Base-by-base conservation (phyloP, 92 coral and sea anemone genomes). In the Chrysogorgia sp. region DNA sequence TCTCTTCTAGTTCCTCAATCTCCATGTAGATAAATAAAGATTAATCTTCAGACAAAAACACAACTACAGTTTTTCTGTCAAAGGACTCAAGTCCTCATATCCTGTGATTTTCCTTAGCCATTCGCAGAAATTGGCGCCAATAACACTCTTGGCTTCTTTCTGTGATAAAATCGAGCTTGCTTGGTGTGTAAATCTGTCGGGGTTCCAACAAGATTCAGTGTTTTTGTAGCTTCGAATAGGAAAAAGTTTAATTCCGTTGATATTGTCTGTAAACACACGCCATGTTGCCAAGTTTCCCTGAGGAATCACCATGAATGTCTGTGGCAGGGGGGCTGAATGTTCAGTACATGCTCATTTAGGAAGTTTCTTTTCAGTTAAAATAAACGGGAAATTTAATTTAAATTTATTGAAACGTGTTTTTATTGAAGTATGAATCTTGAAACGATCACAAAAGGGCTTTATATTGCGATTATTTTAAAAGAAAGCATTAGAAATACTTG, bases 271-370 rank as follows among this genome's bases (percentile, higher is more conserved):
- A 40, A 37, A 65, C 43, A 59, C 65, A 65, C 55, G 72, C 72
- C 72, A 65, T 65, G 72, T 65, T 65, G 72, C 72, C 72, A 65
- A 37, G 72, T 21, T 65, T 65, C 52, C 72, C 23, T 20, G 2
- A 7, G 15, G 53, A 20, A 35, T n/a, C 24, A n/a, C 53, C 48
- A 29, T 35, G 31, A 10, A 13, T n/a, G n/a, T 28, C 25, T 2
- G 14, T 65, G 10, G 30, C 72, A 65, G 72, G 72, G 72, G 69
- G 72, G 52, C 15, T 45, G 17, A 63, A 0, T 14, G 2, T 7
- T 37, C 47, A 63, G 8, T n/a, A n/a, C n/a, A n/a, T n/a, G n/a
- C n/a, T n/a, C n/a, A n/a, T n/a, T n/a, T n/a, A n/a, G n/a, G n/a
- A n/a, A n/a, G n/a, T n/a, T n/a, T n/a, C n/a, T n/a, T n/a, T n/a